Evolutionary conservation across 2,888 invertebrate genomes (phyloP).

Genomic region (Schizotus pectinicornis): DNA sequence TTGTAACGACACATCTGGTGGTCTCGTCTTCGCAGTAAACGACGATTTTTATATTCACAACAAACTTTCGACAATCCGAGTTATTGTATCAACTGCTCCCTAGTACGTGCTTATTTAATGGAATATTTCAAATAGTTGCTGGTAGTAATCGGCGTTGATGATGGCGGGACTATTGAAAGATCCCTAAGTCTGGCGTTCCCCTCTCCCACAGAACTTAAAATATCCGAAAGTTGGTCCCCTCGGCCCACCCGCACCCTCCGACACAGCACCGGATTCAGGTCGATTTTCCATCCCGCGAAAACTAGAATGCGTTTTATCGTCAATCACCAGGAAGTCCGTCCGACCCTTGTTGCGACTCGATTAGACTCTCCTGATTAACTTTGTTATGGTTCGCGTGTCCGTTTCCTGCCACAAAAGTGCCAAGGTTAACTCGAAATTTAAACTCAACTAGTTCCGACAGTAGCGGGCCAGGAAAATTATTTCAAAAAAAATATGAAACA

Average conservation of each 20-base stretch:
- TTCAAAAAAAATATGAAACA: too few relatives aligned
- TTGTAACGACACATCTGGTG: constrained; percentile 5
- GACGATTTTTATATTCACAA: constrained; percentile 20
- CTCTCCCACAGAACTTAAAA: constrained; percentile 26
- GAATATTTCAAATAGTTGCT: too few relatives aligned
- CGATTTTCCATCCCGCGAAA: neutral
- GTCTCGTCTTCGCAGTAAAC: constrained; percentile 5
- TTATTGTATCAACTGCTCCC: too few relatives aligned
- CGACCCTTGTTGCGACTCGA: too few relatives aligned
- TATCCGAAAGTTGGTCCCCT: constrained; percentile 25
- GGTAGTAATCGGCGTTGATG: too few relatives aligned
- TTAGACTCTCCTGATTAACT: neutral
- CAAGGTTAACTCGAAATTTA: constrained; percentile 10
- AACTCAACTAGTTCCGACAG: too few relatives aligned
- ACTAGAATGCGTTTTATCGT: neutral
- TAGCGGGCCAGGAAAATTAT: too few relatives aligned
- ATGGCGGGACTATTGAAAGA: too few relatives aligned
- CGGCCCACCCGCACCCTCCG: constrained; percentile 24
- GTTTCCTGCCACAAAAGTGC: constrained; percentile 1
- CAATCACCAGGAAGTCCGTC: constrained; percentile 1
- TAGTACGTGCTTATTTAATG: too few relatives aligned
- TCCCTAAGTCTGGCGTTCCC: constrained; percentile 10
- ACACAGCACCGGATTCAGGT: neutral
- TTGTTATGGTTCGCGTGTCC: constrained; percentile 11
- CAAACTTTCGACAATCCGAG: too few relatives aligned